Base-by-base conservation (phyloP, 2,113 vertebrate genomes). In the Mormoops blainvillei region DNA sequence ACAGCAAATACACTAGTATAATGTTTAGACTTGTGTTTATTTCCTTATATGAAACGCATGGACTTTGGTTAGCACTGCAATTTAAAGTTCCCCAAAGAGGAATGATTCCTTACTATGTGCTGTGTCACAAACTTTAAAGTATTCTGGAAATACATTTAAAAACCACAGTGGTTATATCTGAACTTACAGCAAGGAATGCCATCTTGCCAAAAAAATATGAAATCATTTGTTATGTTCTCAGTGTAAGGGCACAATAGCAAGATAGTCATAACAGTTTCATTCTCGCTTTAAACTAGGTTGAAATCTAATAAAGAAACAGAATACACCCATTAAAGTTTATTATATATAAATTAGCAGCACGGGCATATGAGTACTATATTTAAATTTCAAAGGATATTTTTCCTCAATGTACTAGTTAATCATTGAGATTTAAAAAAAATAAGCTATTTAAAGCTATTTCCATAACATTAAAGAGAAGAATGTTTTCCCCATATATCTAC, bases 311-410 rank as follows among this genome's bases (percentile, higher is more conserved):
- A 85, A 87, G 58, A 97, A 52, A 87, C 26, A 18, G 36, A 68
- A 88, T 63, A 41, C 4, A 81, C 22, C 36, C 91, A 94, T 91
- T 91, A 95, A 89, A 83, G 48, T 96, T 94, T 77, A 71, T 48
- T 36, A 61, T 43, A 87, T 81, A 81, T 84, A 89, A 97, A 71
- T 82, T 94, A 97, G 15, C 50, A 70, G 91, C 52, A 41, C 45
- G 88, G 16, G 54, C 77, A 97, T 50, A 92, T 86, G 87, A 63
- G 77, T 95, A 67, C 11, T 86, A 5, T 31, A 90, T 26, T 89
- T 65, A 80, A 67, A 93, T 74, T 96, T 97, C 56, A 96, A 97
- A 98, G 76, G 28, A 84, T 85, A 89, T 92, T 87, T 96, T 95
- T 73, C 94, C 71, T 89, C 50, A 85, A 78, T 43, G 84, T 84